phyloP scores from a whole-genome alignment of 64 coral and sea anemone species.

The Acropora yongei region DNA sequence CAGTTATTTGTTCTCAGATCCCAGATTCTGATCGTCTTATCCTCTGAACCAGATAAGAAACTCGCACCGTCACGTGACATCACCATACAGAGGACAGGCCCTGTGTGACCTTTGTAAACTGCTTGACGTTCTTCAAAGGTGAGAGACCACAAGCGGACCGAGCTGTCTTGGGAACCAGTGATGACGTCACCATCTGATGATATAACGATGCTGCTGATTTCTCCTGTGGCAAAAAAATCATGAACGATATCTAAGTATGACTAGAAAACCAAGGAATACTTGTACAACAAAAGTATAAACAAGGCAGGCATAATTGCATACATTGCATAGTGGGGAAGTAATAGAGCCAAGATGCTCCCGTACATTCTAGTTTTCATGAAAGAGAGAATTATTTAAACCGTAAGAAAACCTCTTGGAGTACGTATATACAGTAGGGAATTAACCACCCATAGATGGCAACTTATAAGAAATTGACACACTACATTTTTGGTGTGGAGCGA shows the following conservation, averaged over 20 bases:
- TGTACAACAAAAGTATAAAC: too few species aligned
- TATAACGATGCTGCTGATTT: slow-evolving; percentile 65
- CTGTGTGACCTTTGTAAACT: slow-evolving; percentile 54
- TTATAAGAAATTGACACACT: too few species aligned
- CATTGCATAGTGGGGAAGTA: too few species aligned
- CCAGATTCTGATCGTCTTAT: slow-evolving; percentile 83
- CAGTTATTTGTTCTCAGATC: slow-evolving; percentile 79
- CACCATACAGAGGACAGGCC: slow-evolving; percentile 78
- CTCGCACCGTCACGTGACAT: slow-evolving; percentile 63
- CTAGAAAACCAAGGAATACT: too few species aligned
- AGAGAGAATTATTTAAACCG: too few species aligned
- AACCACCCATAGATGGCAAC: too few species aligned
- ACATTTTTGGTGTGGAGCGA: too few species aligned
- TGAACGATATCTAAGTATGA: background rate
- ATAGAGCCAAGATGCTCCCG: too few species aligned
- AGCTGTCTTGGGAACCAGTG: slow-evolving; percentile 70
- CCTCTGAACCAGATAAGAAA: slow-evolving; percentile 83
- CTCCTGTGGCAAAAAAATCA: slow-evolving; percentile 29
- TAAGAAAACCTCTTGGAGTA: too few species aligned
- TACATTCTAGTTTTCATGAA: too few species aligned
- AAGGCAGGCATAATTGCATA: too few species aligned
- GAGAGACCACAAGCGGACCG: slow-evolving; percentile 64
- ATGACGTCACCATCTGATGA: slow-evolving; percentile 15
- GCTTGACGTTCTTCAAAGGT: slow-evolving; percentile 39
- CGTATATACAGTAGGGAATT: too few species aligned